Base-by-base conservation (phyloP, 92 coral and sea anemone genomes). In the Ricordea florida region DNA sequence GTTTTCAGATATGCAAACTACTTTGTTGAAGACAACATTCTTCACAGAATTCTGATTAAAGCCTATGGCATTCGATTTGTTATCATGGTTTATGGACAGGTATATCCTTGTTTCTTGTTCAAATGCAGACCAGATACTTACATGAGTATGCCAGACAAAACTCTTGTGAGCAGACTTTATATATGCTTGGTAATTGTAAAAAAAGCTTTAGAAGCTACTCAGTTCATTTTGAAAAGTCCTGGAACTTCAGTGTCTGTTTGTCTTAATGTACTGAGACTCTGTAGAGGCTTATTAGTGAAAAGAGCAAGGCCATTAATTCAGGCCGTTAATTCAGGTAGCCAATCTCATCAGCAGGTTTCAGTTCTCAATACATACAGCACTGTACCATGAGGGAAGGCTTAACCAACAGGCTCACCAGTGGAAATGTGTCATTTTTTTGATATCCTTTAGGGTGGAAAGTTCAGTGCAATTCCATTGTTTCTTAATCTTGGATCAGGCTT, bases 31-130 rank as follows among this genome's bases (percentile, higher is more conserved):
- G 62, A 86, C 66, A 60, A 83, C 26, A 84, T 67, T 52, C 91
- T 92, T 24, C 68, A 88, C 87, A 84, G 98, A 69, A 83, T 80
- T 14, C 78, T 93, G 42, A 72, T 90, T 49, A 93, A 93, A 74
- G 98, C 98, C 0, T 93, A 90, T 72, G 98, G 98, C 1, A 83
- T 93, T 60, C 98, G 98, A 18, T 93, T 93, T 58, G 43, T 87
- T 27, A 64, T 93, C 36, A 81, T 85, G 66, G 90, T 88, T 2
- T 78, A 90, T 65, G 98, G 96, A 15, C 56, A 83, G 96, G 98
- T 93, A 79, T 52, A 69, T 16, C 14, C n/a, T n/a, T n/a, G n/a
- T n/a, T n/a, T n/a, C n/a, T n/a, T n/a, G n/a, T n/a, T n/a, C n/a
- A n/a, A n/a, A n/a, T n/a, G n/a, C n/a, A n/a, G n/a, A n/a, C n/a